Conservation (phyloP, 2,888 invertebrate species). For the Girardia tigrina region DNA sequence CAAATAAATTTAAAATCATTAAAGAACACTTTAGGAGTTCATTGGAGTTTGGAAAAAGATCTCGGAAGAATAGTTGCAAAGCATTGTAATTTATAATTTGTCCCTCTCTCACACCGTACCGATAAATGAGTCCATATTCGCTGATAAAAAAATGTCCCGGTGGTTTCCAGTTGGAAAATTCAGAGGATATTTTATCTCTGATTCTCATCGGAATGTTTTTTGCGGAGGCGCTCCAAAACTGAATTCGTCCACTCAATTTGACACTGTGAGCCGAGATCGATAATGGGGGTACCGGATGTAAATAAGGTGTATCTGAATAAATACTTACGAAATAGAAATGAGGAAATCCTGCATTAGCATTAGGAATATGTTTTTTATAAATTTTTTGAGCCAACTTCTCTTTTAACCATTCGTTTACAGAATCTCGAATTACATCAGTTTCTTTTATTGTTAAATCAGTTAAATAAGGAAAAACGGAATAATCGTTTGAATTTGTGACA, state of each 20-base stretch:
- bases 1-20: constrained; percentile 37
- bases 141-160: constrained; percentile 46
- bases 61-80: constrained; percentile 51
- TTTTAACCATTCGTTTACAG: background rate
- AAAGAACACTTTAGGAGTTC: constrained; percentile 53
- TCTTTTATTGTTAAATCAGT: background rate
- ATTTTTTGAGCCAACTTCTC: background rate
- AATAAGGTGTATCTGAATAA: constrained; percentile 35
- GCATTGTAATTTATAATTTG: constrained; percentile 51
- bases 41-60: constrained; percentile 53
- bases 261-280: constrained; percentile 54
- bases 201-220: constrained; percentile 38
- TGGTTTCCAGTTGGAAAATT: background rate
- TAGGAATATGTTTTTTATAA: background rate
- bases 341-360: too few species aligned
- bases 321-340: background rate
- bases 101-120: constrained; percentile 49
- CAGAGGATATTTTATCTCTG: background rate
- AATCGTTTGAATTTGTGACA: constrained; percentile 21
- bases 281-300: constrained; percentile 49
- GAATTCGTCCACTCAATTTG: constrained; percentile 53
- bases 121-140: constrained; percentile 49
- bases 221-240: constrained; percentile 48
- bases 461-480: background rate
- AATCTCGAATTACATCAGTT: background rate